A percentile compares a stretch with the other conserved stretches of the same genome.
Conservation (phyloP, 2,113 vertebrate species). For the Odocoileus hemionus region DNA sequence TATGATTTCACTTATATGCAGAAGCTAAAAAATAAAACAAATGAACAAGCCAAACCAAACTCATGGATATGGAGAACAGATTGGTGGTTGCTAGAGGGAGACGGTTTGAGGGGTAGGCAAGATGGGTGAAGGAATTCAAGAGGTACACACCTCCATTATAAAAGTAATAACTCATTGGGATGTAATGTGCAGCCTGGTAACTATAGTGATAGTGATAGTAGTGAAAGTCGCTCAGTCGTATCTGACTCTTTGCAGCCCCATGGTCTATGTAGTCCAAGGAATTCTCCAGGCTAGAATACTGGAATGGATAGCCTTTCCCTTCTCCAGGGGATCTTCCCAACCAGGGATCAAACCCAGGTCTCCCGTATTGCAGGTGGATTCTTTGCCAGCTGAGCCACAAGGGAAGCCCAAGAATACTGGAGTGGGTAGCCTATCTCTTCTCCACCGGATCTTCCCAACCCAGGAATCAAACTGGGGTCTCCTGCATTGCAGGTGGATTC, state of each 20-base stretch:
- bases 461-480: neutral
- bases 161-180: neutral
- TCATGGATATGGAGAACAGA: neutral
- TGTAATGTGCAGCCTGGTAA: neutral
- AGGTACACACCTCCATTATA: neutral
- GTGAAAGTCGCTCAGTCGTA: fast-evolving
- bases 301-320: neutral
- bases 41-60: neutral
- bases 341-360: neutral
- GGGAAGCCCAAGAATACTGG: neutral
- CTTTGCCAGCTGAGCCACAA: neutral
- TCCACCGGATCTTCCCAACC: neutral
- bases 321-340: neutral
- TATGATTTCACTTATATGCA: neutral
- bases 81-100: neutral
- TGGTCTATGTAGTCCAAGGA: neutral
- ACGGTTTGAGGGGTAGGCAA: neutral
- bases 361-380: neutral
- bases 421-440: neutral
- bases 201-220: neutral
- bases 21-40: neutral
- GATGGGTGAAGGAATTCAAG: neutral
- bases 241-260: neutral
- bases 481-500: neutral
- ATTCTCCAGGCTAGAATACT: neutral